Evolutionary conservation across 2,797 vertebrate genomes (phyloP), one percentile per base, ranked within the genome.

Genomic region (Pangasius macronema): DNA sequence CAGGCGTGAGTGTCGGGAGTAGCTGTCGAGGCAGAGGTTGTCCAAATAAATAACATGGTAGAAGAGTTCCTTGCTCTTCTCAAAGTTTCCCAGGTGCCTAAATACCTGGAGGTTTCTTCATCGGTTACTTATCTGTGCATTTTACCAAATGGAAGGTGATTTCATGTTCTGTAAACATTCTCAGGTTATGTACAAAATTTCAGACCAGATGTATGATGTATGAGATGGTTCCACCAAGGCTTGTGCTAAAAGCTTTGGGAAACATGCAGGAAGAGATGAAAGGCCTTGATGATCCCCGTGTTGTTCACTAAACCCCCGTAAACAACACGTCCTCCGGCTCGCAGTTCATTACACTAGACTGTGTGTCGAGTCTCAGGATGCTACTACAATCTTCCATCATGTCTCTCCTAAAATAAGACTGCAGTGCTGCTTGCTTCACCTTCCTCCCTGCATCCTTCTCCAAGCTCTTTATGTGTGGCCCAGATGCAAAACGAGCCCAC

Each of bases 371-470:
- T 85, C 73, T 88, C 82, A 49, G 83, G 83, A 79, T 61, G 83
- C 83, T 53, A 33, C 86, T 73, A 33, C 61, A 49, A 49, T 36
- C 82, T 51, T 33, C 24, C 2, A 65, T 68, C 86, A 57, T 46
- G 82, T 33, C 1, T 65, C 82, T 87, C 82, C 87, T 82, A 85
- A 88, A 88, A 85, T 72, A 88, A 73, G 65, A 76, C 87, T 59
- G 67, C 87, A 72, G 75, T 57, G 30, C 57, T n/a, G 82, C 63
- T 55, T 36, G 75, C n/a, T 79, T 81, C 63, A 22, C 61, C 86
- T 84, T 59, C 82, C 73, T 84, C 82, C 82, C 65, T 55, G 75
- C 49, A 59, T 84, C 83, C 75, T 67, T 67, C 76, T 70, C 87
- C 55, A 55, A 72, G 57, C 87, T 81, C 82, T 87, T 87, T 84